Evolutionary conservation across 2,113 vertebrate genomes (phyloP).

Genomic region (Octodon degus): DNA sequence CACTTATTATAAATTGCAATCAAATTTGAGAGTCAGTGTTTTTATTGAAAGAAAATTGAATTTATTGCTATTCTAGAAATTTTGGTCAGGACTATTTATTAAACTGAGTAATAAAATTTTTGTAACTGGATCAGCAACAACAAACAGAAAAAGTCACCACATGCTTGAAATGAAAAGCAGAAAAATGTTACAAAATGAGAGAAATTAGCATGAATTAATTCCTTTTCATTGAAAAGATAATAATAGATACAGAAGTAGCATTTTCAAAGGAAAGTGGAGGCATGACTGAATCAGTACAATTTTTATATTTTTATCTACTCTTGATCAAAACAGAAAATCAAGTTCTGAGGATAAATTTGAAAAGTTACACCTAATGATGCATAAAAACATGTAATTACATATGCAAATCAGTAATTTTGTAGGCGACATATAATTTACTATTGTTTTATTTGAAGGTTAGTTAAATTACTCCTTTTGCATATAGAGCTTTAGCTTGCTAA

Average conservation of each 20-base stretch:
- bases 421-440: conserved; percentile 63
- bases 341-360: conserved; percentile 28
- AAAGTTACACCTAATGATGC: conserved; percentile 58
- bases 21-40: not conserved
- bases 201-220: not conserved
- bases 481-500: not conserved
- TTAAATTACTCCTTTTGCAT: conserved; percentile 48
- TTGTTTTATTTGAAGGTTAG: conserved; percentile 70
- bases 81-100: not conserved
- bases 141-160: not conserved
- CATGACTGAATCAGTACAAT: not conserved
- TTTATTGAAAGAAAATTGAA: not conserved
- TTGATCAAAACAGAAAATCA: conserved; percentile 22
- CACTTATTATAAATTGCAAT: not conserved
- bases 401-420: conserved; percentile 62
- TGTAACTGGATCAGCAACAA: not conserved
- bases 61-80: not conserved
- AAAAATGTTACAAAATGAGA: not conserved
- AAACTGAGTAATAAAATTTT: not conserved
- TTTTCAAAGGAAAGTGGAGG: not conserved
- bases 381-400: conserved; percentile 62
- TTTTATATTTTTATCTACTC: conserved; percentile 42
- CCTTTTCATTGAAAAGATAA: not conserved
- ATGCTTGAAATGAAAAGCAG: not conserved
- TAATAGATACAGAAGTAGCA: not conserved